Evolutionary conservation across 2,113 vertebrate species (phyloP), one percentile per base, ranked within the genome.

Genomic region (Sphaerodactylus townsendi): DNA sequence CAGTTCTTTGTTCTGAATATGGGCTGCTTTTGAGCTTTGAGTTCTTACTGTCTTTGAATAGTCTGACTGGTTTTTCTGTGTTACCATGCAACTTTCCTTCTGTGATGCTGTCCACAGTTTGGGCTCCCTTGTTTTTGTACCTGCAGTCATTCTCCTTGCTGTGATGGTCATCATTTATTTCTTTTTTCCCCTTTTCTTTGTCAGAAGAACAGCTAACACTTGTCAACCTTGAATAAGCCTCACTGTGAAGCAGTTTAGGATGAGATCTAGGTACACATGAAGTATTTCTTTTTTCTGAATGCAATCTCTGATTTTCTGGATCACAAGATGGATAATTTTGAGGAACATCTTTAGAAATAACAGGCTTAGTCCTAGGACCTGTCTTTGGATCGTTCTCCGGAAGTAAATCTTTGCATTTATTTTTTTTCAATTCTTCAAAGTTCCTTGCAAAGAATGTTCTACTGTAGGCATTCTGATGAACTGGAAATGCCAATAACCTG

Each of bases 401-500:
- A 89, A 93, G 91, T 25, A 92, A 73, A 81, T 92, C 85, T 90
- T 85, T 95, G 83, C 89, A 89, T 72, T 87, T 56, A 84, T 95
- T 95, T 87, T 95, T 96, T 92, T 94, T 95, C 78, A 83, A 69
- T 72, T 41, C 84, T 72, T 94, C 93, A 19, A 88, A 84, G 37
- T 78, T 91, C 44, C 91, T 93, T 83, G 93, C 75, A 85, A 83
- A 48, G 30, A 88, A 85, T 1, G 78, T 53, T 90, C 89, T 92
- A 46, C 28, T 19, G 86, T 92, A 95, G 80, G 83, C 89, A 77
- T 86, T 92, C 80, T 92, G 95, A 93, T 94, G 93, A 92, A 35
- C 94, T 70, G 95, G 93, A 92, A 95, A 95, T 82, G 96, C 95
- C 0, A 84, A 94, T 0, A 96, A 86, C 81, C 96, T 96, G 82